phyloP scores from a whole-genome alignment of 2,797 vertebrate genomes.

The Tenualosa thibaudeaui region DNA sequence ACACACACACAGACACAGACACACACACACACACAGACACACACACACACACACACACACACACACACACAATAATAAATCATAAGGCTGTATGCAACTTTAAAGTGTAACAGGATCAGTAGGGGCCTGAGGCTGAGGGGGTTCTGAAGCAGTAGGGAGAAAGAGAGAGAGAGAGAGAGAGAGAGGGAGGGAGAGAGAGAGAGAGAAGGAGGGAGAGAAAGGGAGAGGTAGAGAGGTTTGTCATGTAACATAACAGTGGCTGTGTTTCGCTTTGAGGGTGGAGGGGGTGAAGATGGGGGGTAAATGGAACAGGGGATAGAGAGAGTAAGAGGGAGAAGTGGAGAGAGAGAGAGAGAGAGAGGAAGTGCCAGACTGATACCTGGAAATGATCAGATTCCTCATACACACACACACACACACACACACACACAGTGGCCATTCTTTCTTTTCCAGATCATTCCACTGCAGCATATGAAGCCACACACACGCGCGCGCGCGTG shows the following conservation, averaged over 20 bases:
- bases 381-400: slow-evolving; percentile 38
- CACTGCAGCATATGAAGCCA: not conserved
- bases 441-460: slow-evolving; percentile 33
- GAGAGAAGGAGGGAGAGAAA: not conserved
- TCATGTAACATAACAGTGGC: not conserved
- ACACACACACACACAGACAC: too few relatives aligned
- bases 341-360: slow-evolving; percentile 49
- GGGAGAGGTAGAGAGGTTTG: not conserved
- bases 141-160: not conserved
- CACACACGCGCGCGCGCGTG: too few relatives aligned
- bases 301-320: not conserved
- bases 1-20: too few relatives aligned
- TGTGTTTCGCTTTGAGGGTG: not conserved
- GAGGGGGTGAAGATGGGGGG: not conserved
- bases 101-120: too few relatives aligned
- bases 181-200: not conserved
- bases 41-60: too few relatives aligned
- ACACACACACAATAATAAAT: too few relatives aligned
- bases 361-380: slow-evolving; percentile 21
- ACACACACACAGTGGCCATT: slow-evolving; percentile 19
- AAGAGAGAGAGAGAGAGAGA: not conserved
- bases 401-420: slow-evolving; percentile 14
- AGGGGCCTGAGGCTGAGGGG: not conserved
- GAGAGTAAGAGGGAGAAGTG: not conserved
- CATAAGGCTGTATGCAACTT: too few relatives aligned